A percentile compares a stretch with the other conserved stretches of the same genome.
These are phyloP conservation scores for Drosophila pruinosa DNA, from an alignment of 1,140 invertebrate species.

Conservation along the genomic window DNA sequence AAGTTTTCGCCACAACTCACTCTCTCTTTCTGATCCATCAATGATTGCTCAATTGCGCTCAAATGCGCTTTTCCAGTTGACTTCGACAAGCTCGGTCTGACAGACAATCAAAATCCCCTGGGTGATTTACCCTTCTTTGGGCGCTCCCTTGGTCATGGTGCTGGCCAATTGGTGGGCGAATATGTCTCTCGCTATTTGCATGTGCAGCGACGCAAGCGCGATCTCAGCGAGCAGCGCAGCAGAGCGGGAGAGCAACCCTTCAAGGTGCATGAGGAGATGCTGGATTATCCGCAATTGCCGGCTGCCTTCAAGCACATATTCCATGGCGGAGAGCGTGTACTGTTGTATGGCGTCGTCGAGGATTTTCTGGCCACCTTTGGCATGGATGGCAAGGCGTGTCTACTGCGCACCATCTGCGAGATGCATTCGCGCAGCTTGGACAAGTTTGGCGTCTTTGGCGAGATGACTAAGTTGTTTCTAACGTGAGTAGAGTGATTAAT, in stretches of 20 bases:
- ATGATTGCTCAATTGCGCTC: slow-evolving; percentile 36
- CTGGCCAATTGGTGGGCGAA: slow-evolving; percentile 86
- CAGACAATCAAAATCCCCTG: slow-evolving; percentile 93
- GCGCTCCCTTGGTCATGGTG: slow-evolving; percentile 88
- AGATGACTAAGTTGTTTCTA: slow-evolving; percentile 91
- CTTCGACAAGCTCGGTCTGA: slow-evolving; percentile 91
- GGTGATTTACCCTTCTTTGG: slow-evolving; percentile 89
- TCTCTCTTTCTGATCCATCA: not conserved
- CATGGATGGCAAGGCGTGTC: slow-evolving; percentile 90
- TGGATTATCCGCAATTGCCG: slow-evolving; percentile 75
- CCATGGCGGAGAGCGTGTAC: slow-evolving; percentile 90
- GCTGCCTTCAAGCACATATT: slow-evolving; percentile 84
- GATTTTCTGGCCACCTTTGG: slow-evolving; percentile 90
- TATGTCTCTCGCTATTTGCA: slow-evolving; percentile 89
- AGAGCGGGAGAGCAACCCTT: slow-evolving; percentile 29
- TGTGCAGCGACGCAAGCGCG: slow-evolving; percentile 85
- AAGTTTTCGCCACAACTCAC: slow-evolving; percentile 83
- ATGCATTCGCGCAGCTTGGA: slow-evolving; percentile 90
- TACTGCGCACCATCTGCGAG: slow-evolving; percentile 92
- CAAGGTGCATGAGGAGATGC: slow-evolving; percentile 54
- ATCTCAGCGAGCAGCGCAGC: slow-evolving; percentile 71
- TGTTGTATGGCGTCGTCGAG: slow-evolving; percentile 89
- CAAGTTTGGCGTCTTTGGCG: slow-evolving; percentile 90
- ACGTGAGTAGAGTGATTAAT: slow-evolving; percentile 86
- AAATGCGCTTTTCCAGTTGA: slow-evolving; percentile 86